These are phyloP conservation scores for Zaprionus lineosus DNA, from an alignment of 2,888 invertebrate species.

Conservation along the genomic window DNA sequence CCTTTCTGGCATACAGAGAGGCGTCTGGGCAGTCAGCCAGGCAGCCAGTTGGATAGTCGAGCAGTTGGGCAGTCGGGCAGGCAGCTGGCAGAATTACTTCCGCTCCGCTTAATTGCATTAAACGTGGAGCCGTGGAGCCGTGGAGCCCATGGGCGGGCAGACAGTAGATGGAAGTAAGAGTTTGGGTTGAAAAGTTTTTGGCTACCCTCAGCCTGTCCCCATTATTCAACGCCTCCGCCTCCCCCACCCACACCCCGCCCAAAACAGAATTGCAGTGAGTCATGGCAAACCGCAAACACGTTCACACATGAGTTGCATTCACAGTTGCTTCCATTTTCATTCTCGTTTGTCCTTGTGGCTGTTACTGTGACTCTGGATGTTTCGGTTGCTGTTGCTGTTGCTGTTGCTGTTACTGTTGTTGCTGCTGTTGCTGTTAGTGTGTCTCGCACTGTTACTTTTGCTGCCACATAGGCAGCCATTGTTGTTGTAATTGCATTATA, in stretches of 20 bases:
- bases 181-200: constrained; percentile 50
- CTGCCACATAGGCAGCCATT: too few relatives aligned
- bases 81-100: constrained; percentile 65
- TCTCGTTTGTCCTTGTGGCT: constrained; percentile 8
- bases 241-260: background rate
- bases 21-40: background rate
- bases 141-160: constrained; percentile 34
- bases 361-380: too few relatives aligned
- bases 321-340: too few relatives aligned
- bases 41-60: constrained; percentile 15
- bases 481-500: constrained; percentile 69
- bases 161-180: constrained; percentile 10
- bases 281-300: constrained; percentile 67
- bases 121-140: constrained; percentile 61
- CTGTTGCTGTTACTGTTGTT: background rate
- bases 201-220: background rate
- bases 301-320: constrained; percentile 70
- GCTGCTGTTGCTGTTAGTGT: too few relatives aligned
- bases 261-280: constrained; percentile 34
- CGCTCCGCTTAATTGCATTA: constrained; percentile 72
- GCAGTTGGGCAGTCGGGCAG: constrained; percentile 48
- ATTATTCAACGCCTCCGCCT: background rate
- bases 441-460: too few relatives aligned
- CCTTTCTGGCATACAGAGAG: constrained; percentile 29
- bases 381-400: background rate